These are phyloP conservation scores for Tautogolabrus adspersus DNA, from an alignment of 2,113 vertebrate species.

Conservation along the genomic window DNA sequence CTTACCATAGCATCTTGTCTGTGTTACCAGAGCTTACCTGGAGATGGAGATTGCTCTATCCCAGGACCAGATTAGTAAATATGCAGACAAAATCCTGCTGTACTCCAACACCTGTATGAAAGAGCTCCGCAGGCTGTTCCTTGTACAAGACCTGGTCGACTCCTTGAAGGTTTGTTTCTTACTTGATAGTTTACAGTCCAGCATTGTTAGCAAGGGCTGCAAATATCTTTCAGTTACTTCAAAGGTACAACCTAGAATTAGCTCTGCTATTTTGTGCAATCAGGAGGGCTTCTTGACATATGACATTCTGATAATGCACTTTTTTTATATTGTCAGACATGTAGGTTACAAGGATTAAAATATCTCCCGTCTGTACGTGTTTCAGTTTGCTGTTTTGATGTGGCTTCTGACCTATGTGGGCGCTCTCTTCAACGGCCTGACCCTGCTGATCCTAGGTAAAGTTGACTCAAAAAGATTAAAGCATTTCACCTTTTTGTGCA, in stretches of 20 bases:
- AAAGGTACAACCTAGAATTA: not conserved
- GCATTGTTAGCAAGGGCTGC: not conserved
- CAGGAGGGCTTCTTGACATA: not conserved
- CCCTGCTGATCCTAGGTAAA: slow-evolving; percentile 97
- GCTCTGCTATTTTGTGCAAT: not conserved
- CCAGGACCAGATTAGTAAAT: slow-evolving; percentile 98
- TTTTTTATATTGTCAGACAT: not conserved
- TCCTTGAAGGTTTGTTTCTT: slow-evolving; percentile 91
- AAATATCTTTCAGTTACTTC: not conserved
- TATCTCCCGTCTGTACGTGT: not conserved
- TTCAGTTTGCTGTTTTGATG: slow-evolving; percentile 99
- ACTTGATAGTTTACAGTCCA: slow-evolving; percentile 12
- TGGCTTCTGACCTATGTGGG: slow-evolving; percentile 99
- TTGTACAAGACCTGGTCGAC: slow-evolving; percentile 97
- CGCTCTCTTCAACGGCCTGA: slow-evolving; percentile 98
- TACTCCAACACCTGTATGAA: slow-evolving; percentile 94
- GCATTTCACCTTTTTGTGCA: not conserved
- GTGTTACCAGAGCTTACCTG: slow-evolving; percentile 89
- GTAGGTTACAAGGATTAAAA: not conserved
- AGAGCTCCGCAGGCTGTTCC: slow-evolving; percentile 96
- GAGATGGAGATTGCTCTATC: slow-evolving; percentile 96
- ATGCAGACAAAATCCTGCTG: slow-evolving; percentile 94
- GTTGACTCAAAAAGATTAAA: slow-evolving; percentile 27
- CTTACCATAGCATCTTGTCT: not conserved
- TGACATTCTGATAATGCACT: not conserved